These are phyloP conservation scores for Chelonia mydas DNA, from an alignment of 2,797 vertebrate genomes.

Conservation along the genomic window DNA sequence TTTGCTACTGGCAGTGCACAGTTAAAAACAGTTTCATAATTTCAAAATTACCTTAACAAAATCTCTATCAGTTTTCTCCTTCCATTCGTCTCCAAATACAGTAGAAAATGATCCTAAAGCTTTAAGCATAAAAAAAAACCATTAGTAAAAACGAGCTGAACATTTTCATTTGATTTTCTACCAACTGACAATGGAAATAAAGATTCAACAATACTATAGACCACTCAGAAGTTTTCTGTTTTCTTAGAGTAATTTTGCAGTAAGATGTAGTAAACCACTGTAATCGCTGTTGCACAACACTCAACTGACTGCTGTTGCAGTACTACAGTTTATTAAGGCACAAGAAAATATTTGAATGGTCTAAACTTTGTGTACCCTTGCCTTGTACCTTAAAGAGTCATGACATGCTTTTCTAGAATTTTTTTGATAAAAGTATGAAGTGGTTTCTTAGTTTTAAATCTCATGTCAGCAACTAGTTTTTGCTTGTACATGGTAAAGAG, in stretches of 20 bases:
- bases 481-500: background rate
- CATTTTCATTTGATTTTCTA: constrained; percentile 46
- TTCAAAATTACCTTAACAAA: constrained; percentile 92
- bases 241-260: background rate
- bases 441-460: background rate
- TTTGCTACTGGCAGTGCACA: background rate
- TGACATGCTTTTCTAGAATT: background rate
- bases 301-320: background rate
- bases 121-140: constrained; percentile 79
- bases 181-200: constrained; percentile 48
- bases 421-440: background rate
- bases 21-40: constrained; percentile 37
- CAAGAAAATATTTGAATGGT: background rate
- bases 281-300: background rate
- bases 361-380: background rate
- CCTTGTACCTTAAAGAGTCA: background rate
- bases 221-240: background rate
- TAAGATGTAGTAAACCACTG: background rate
- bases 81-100: constrained; percentile 98
- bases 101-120: constrained; percentile 97
- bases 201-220: constrained; percentile 25
- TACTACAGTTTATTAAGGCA: constrained; percentile 8
- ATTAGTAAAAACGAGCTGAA: constrained; percentile 56
- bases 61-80: constrained; percentile 97
- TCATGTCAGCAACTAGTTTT: background rate